A percentile compares a stretch with the other conserved stretches of the same genome.
Conservation (phyloP, 2,888 invertebrate genomes). For the Rhyacophila evoluta region DNA sequence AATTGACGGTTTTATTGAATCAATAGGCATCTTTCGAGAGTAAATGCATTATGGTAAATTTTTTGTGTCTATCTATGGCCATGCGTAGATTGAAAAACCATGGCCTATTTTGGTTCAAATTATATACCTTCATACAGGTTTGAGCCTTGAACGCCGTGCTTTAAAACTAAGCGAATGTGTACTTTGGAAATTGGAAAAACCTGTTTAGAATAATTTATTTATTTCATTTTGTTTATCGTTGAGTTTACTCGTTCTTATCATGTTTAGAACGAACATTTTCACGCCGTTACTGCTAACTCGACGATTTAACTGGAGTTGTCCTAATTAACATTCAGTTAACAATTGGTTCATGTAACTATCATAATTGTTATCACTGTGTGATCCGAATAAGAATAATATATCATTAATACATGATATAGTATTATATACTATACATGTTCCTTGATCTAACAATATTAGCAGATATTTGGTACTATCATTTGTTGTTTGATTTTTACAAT, state of each 20-base stretch:
- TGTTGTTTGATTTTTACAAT: too few species aligned
- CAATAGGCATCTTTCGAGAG: too few species aligned
- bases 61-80: not conserved
- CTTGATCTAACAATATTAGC: too few species aligned
- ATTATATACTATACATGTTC: too few species aligned
- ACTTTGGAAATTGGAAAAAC: constrained; percentile 22
- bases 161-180: not conserved
- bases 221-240: not conserved
- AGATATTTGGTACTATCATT: too few species aligned
- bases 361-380: too few species aligned
- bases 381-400: too few species aligned
- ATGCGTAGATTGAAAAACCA: not conserved
- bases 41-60: not conserved
- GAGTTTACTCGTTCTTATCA: not conserved
- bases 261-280: not conserved
- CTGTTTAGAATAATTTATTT: constrained; percentile 20
- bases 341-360: too few species aligned
- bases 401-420: too few species aligned
- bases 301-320: not conserved
- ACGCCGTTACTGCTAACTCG: not conserved
- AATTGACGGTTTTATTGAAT: too few species aligned
- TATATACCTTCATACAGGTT: not conserved
- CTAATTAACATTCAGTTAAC: too few species aligned
- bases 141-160: not conserved
- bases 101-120: not conserved